phyloP scores from a whole-genome alignment of 2,113 vertebrate species.

The Anguilla rostrata region DNA sequence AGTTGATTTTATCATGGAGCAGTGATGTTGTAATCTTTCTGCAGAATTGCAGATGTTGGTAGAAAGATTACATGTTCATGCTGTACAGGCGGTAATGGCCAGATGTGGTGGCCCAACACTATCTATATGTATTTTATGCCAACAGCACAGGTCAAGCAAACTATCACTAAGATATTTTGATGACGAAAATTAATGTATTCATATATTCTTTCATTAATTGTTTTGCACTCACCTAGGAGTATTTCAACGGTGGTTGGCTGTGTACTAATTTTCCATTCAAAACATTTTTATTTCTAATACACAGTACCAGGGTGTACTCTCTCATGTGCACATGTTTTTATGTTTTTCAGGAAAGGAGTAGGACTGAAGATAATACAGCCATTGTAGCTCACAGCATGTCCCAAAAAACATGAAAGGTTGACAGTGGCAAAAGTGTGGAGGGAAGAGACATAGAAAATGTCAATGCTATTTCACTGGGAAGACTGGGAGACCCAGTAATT shows the following conservation, averaged over 20 bases:
- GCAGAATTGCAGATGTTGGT: too few relatives aligned
- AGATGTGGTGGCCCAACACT: too few relatives aligned
- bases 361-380: too few relatives aligned
- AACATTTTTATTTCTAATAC: neutral
- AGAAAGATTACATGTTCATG: too few relatives aligned
- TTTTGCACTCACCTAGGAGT: neutral
- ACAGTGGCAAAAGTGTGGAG: neutral
- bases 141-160: too few relatives aligned
- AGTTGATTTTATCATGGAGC: too few relatives aligned
- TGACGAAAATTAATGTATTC: too few relatives aligned
- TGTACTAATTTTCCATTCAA: neutral
- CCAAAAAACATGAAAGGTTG: neutral
- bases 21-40: too few relatives aligned
- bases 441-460: neutral
- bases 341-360: neutral
- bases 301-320: neutral
- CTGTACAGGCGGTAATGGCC: too few relatives aligned
- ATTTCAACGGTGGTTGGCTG: neutral
- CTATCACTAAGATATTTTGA: too few relatives aligned
- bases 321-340: neutral
- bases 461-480: neutral
- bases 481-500: neutral
- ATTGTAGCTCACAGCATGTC: neutral
- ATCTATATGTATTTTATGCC: too few relatives aligned
- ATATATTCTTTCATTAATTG: too few relatives aligned